These are phyloP conservation scores for Enteromius anoplus DNA, from an alignment of 2,797 vertebrate genomes.

Conservation along the genomic window DNA sequence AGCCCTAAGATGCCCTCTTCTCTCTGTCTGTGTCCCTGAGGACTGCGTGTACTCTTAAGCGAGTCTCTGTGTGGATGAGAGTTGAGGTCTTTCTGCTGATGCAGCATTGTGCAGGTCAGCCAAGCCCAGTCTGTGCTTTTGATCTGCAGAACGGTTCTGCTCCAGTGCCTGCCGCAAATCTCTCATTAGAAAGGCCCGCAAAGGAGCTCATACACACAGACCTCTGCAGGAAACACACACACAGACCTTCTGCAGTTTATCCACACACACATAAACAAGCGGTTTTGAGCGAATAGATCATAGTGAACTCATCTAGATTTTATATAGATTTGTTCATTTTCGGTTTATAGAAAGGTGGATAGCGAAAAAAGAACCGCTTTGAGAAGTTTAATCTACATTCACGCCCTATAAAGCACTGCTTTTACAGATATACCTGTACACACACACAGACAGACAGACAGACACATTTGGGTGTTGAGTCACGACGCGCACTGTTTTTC, in stretches of 20 bases:
- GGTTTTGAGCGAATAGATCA: neutral
- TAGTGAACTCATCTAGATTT: neutral
- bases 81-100: constrained; percentile 52
- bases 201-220: constrained; percentile 11
- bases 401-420: neutral
- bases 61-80: constrained; percentile 34
- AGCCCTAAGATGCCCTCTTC: constrained; percentile 12
- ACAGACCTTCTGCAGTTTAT: neutral
- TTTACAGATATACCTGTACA: too few relatives aligned
- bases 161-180: constrained; percentile 67
- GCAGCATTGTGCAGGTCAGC: constrained; percentile 50
- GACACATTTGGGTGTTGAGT: neutral
- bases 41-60: constrained; percentile 38
- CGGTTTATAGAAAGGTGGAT: neutral
- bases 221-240: constrained; percentile 18
- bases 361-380: neutral
- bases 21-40: constrained; percentile 6
- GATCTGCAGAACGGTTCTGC: constrained; percentile 69
- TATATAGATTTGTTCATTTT: neutral
- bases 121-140: constrained; percentile 43
- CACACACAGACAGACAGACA: neutral
- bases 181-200: constrained; percentile 21
- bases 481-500: neutral
- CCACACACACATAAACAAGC: neutral
- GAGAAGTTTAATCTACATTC: neutral